Evolutionary conservation across 2,888 invertebrate genomes (phyloP).

Genomic region (Thera britannica): DNA sequence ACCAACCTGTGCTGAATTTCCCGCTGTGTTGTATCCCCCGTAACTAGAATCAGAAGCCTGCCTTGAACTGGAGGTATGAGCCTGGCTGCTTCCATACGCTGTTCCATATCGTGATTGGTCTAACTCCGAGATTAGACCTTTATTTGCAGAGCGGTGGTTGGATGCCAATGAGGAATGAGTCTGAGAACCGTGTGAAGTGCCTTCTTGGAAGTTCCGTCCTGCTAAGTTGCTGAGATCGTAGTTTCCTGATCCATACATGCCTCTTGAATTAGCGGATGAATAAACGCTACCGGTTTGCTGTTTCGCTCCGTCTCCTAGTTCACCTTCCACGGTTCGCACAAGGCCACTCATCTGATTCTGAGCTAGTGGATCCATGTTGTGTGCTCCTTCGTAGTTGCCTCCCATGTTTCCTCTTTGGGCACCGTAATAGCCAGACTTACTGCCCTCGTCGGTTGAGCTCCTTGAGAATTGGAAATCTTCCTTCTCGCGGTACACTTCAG

Average conservation of each 20-base stretch:
- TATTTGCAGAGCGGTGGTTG: conserved; percentile 35
- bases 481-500: conserved; percentile 75
- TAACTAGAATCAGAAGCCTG: conserved; percentile 51
- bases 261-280: conserved; percentile 74
- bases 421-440: conserved; percentile 75
- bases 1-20: conserved; percentile 44
- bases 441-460: conserved; percentile 78
- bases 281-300: conserved; percentile 70
- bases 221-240: conserved; percentile 69
- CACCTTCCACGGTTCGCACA: conserved; percentile 72
- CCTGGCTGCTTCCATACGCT: conserved; percentile 37
- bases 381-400: conserved; percentile 78
- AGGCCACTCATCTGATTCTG: conserved; percentile 78
- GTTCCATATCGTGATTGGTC: conserved; percentile 44
- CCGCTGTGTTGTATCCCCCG: conserved; percentile 49
- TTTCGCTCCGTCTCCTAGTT: conserved; percentile 71
- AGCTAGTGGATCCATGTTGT: conserved; percentile 78
- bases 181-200: conserved; percentile 50
- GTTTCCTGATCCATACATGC: conserved; percentile 69
- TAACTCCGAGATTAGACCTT: conserved; percentile 33
- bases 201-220: conserved; percentile 75
- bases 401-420: conserved; percentile 83
- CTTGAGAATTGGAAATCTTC: conserved; percentile 80
- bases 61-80: conserved; percentile 5
- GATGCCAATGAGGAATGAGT: conserved; percentile 49